Evolutionary conservation across 2,888 invertebrate species (phyloP), one percentile per base, ranked within the genome.

Genomic region (Mellilla xanthometata): DNA sequence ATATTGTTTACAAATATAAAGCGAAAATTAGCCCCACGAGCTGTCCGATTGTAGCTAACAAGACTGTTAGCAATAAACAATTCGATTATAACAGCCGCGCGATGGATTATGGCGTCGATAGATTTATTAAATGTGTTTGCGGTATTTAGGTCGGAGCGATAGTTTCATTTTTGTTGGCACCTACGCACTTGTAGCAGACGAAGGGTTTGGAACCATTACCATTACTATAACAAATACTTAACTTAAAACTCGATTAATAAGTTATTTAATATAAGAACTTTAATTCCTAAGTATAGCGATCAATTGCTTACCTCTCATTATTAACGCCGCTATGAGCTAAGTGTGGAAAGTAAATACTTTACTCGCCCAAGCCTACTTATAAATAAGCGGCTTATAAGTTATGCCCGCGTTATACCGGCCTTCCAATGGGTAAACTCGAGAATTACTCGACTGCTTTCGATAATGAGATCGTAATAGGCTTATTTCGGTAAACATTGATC

Each of bases 1-100:
- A 46, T 52, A 52, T 56, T 71, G 70, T 76, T 76, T 76, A 72
- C 67, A 67, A 75, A 75, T 60, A 72, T 60, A 53, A 49, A 52
- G 54, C 63, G 62, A 63, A 68, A 68, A 71, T 72, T 70, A 70
- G 62, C 61, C 61, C 55, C 65, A 65, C 66, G 42, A 41, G 38
- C 39, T 42, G 47, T 46, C 46, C 48, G 64, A 60, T 49, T 49
- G 36, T 34, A 44, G 46, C 50, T 45, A 39, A 53, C 46, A 49
- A 45, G 36, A 48, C 42, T 36, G 52, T 39, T 47, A 35, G 32
- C 29, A 38, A 38, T 47, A 47, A 39, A 49, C 51, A 47, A 40
- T 34, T 28, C 36, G 28, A 36, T 41, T 38, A 19, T 35, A 39
- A 19, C 45, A 3, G 22, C 26, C 32, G 27, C 27, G 12, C 30